These are phyloP conservation scores for Tenualosa ilisha DNA, from an alignment of 2,797 vertebrate genomes.

Conservation along the genomic window DNA sequence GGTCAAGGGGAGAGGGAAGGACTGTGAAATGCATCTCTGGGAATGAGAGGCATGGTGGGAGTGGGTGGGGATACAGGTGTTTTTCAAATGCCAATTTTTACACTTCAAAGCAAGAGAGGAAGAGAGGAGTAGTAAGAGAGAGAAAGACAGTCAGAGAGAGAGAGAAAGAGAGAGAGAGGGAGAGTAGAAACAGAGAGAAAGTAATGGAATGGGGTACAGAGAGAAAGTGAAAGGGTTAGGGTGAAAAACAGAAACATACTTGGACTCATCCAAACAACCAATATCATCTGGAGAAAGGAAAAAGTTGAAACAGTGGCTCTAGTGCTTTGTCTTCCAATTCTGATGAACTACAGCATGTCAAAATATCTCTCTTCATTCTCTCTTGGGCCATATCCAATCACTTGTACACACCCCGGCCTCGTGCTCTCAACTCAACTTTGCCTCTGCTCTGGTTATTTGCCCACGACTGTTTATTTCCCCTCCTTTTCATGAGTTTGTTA, in stretches of 20 bases:
- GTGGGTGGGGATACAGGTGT: not conserved
- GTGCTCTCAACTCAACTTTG: not conserved
- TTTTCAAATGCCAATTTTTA: constrained; percentile 17
- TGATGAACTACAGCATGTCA: not conserved
- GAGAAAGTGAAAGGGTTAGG: not conserved
- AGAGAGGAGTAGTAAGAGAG: too few species aligned
- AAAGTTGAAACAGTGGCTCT: not conserved
- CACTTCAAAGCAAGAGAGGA: not conserved
- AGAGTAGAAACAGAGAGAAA: not conserved
- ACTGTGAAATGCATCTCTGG: not conserved
- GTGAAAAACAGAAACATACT: not conserved
- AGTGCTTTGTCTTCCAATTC: too few species aligned
- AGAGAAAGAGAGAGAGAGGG: too few species aligned
- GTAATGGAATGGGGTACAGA: not conserved
- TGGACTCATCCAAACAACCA: not conserved
- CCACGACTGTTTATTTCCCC: not conserved
- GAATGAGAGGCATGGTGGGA: not conserved
- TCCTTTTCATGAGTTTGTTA: constrained; percentile 3
- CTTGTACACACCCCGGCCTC: not conserved
- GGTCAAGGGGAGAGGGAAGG: not conserved
- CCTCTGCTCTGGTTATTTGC: not conserved
- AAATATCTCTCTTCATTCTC: not conserved
- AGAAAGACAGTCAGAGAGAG: too few species aligned
- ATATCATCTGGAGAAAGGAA: not conserved
- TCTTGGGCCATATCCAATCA: not conserved